Evolutionary conservation across 37 sponge, comb jelly and placozoan genomes (phyloP).

Genomic region (Lycopodina hypogea): DNA sequence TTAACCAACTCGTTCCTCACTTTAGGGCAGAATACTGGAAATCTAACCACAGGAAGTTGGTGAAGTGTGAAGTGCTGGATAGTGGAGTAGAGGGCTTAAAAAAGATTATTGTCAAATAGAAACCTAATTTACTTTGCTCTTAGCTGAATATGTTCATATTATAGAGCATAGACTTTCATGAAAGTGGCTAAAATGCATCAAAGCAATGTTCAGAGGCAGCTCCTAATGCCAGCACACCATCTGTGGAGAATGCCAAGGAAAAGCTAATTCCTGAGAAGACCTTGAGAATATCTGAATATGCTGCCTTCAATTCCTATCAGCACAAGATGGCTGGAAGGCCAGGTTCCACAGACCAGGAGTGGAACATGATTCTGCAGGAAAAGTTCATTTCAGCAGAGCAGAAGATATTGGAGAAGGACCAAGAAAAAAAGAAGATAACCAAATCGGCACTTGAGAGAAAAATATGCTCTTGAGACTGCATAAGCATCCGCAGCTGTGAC

Average conservation of each 20-base stretch:
- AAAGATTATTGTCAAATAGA: not conserved
- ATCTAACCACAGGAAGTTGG: slow-evolving; percentile 86
- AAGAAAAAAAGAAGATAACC: slow-evolving; percentile 4
- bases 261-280: slow-evolving; percentile 20
- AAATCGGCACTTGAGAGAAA: not conserved
- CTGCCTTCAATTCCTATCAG: slow-evolving; percentile 45
- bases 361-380: not conserved
- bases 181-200: slow-evolving; percentile 80
- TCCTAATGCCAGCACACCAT: slow-evolving; percentile 32
- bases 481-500: not conserved
- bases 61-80: slow-evolving; percentile 94
- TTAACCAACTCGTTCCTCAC: too few relatives aligned
- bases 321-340: slow-evolving; percentile 18
- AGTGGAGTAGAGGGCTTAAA: slow-evolving; percentile 80
- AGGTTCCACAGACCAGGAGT: not conserved
- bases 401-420: not conserved
- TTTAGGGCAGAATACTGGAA: slow-evolving; percentile 93
- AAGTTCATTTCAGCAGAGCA: slow-evolving; percentile 6
- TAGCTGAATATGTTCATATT: not conserved
- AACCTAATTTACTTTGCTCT: not conserved
- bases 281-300: slow-evolving; percentile 38
- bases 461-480: not conserved
- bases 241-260: slow-evolving; percentile 39
- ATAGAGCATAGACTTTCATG: slow-evolving; percentile 84
- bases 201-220: slow-evolving; percentile 59